Evolutionary conservation across 2,113 vertebrate species (phyloP).

Genomic region (Tychaedon coryphoeus): DNA sequence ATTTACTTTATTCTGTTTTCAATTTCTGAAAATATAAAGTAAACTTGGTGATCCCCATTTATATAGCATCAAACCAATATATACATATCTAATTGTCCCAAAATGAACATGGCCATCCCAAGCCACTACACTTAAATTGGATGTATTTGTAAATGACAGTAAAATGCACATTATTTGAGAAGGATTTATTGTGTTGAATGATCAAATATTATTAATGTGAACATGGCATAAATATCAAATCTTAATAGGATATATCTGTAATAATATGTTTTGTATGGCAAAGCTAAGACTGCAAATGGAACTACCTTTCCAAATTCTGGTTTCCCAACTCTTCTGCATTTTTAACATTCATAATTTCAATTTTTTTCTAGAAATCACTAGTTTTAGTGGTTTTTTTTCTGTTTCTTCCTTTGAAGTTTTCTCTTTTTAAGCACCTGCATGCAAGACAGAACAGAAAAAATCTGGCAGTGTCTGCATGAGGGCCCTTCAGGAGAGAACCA

Average conservation of each 20-base stretch:
- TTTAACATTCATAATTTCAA: not conserved
- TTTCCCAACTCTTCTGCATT: not conserved
- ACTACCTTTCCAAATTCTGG: not conserved
- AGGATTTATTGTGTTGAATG: not conserved
- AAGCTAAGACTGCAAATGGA: not conserved
- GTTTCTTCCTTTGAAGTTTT: not conserved
- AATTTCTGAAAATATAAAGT: not conserved
- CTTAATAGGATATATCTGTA: accelerated
- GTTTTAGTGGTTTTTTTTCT: not conserved
- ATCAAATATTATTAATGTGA: not conserved
- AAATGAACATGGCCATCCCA: not conserved
- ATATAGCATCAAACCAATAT: not conserved
- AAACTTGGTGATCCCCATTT: not conserved
- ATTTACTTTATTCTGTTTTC: not conserved
- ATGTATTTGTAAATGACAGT: not conserved
- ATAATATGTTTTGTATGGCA: accelerated
- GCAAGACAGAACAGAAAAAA: not conserved
- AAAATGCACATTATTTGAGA: not conserved
- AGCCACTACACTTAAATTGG: not conserved
- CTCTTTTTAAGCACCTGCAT: not conserved
- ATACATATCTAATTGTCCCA: not conserved
- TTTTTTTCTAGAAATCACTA: not conserved
- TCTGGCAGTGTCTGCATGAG: not conserved
- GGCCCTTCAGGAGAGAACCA: not conserved
- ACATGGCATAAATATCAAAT: not conserved